Evolutionary conservation across 2,113 vertebrate species (phyloP).

Genomic region (Lipophrys pholis): DNA sequence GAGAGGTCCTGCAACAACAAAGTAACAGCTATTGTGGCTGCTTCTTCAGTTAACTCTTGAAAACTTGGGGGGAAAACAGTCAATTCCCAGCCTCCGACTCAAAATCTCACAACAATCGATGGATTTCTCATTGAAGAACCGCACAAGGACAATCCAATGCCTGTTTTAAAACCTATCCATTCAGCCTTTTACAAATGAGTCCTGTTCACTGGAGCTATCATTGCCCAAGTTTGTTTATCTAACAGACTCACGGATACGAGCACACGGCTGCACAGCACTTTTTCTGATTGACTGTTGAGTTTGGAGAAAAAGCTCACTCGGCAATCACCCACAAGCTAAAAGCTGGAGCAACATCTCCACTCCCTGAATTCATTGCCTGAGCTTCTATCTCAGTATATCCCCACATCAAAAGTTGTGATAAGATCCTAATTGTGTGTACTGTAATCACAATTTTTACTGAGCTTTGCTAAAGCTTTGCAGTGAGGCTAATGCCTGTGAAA

Average conservation of each 20-base stretch:
- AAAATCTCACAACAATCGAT: not conserved
- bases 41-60: conserved; percentile 23
- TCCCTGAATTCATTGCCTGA: conserved; percentile 4
- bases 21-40: conserved; percentile 13
- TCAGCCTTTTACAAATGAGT: conserved; percentile 18
- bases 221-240: conserved; percentile 16
- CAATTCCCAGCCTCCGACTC: not conserved
- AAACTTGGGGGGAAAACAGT: conserved; percentile 3
- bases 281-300: conserved; percentile 11
- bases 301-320: conserved; percentile 6
- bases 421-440: conserved; percentile 64
- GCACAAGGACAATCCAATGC: not conserved
- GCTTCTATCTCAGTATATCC: conserved; percentile 58
- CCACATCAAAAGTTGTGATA: conserved; percentile 64
- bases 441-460: conserved; percentile 65
- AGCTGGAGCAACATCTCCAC: not conserved
- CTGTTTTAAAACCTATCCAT: not conserved
- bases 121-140: conserved; percentile 3
- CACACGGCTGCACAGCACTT: not conserved
- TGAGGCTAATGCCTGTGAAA: conserved; percentile 63
- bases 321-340: conserved; percentile 8
- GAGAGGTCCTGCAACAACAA: conserved; percentile 46
- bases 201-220: conserved; percentile 12
- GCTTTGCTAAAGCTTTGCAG: conserved; percentile 67
- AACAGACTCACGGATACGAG: conserved; percentile 2